Percentiles rank a stretch among this genome's conserved stretches.
Evolutionary conservation across 2,797 vertebrate genomes (phyloP).

Genomic region (Liasis olivaceus): DNA sequence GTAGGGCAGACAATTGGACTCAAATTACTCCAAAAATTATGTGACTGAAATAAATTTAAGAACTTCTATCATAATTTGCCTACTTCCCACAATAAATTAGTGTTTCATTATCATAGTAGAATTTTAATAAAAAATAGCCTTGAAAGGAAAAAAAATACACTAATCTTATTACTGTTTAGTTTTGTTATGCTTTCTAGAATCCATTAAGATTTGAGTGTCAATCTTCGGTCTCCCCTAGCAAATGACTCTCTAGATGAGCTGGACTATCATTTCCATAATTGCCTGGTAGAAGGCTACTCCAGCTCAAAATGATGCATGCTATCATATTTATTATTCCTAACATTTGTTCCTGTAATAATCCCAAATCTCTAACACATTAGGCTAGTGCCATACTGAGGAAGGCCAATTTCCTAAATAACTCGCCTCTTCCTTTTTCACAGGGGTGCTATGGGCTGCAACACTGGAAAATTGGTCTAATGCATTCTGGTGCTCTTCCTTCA

Average conservation of each 20-base stretch:
- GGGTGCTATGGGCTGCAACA: slow-evolving; percentile 85
- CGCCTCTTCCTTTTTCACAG: slow-evolving; percentile 81
- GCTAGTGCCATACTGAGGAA: neutral
- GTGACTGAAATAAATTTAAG: neutral
- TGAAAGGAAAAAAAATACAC: neutral
- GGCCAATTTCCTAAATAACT: neutral
- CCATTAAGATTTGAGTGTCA: rapidly evolving
- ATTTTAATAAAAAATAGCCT: neutral
- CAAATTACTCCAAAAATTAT: neutral
- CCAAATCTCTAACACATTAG: neutral
- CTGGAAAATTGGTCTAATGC: slow-evolving; percentile 77
- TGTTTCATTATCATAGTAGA: neutral
- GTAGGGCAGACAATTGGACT: neutral
- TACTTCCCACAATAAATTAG: neutral
- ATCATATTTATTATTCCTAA: neutral
- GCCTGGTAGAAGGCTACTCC: neutral
- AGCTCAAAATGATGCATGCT: neutral
- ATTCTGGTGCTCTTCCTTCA: slow-evolving; percentile 61
- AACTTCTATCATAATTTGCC: rapidly evolving
- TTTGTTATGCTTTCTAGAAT: neutral
- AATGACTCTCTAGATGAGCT: neutral
- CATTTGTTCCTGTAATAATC: neutral
- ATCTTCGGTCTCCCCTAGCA: rapidly evolving
- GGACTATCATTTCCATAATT: neutral
- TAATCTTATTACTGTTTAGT: rapidly evolving